Evolutionary conservation across 2,797 vertebrate species (phyloP), one percentile per base, ranked within the genome.

Genomic region (Gymnopithys bicolor): DNA sequence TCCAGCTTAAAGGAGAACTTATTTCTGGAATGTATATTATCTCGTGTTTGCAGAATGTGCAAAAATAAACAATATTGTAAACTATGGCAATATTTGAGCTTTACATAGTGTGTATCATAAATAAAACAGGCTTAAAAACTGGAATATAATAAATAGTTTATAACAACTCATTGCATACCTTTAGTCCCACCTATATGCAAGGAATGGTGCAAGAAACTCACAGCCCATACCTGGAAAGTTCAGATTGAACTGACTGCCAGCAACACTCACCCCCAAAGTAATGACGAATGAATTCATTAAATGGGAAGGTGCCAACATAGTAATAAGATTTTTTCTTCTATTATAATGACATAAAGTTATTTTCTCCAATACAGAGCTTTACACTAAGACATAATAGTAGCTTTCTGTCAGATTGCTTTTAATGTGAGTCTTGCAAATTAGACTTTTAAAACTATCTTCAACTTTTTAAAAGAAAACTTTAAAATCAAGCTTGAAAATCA

Each of bases 141-240:
- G 55, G 14, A 67, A 74, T 59, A 32, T 45, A 64, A 22, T 45
- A 70, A 86, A 51, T 28, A 71, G 27, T 43, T 67, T 45, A 15
- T n/a, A 71, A 19, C 22, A 77, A 89, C 9, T 68, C 35, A 14
- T 23, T 73, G 25, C 69, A 85, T 79, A 80, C 17, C 60, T 80
- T 89, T 83, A 71, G 78, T 93, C 88, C 84, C 89, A 85, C 60
- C 84, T 95, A 56, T 64, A 49, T 85, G 68, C 49, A 71, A 84
- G 49, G 49, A 83, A 41, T 27, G 46, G 46, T 52, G 81, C 19
- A 22, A 80, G 60, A 78, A 80, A 91, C 28, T 53, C 60, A 9
- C 70, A 87, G 23, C 23, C 27, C 19, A 2, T 85, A 85, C 41
- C 64, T 87, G 79, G 58, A 62, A 77, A 80, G 13, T 37, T 70